Percentiles rank a stretch among this genome's conserved stretches.
These are phyloP conservation scores for Malacoctenus gilli DNA, from an alignment of 2,797 vertebrate species.

Conservation along the genomic window DNA sequence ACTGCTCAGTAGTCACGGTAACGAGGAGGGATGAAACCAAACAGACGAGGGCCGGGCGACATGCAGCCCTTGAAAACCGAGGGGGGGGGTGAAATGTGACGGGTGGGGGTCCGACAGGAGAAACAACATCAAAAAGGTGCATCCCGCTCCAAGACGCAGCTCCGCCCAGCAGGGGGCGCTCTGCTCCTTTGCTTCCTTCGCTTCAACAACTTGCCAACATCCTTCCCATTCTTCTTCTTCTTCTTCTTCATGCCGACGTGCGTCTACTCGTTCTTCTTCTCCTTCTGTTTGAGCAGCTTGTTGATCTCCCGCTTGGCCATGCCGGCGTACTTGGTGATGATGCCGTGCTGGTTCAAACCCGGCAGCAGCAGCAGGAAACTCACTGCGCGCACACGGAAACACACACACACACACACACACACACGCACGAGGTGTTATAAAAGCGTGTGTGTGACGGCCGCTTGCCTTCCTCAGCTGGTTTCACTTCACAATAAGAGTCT, in stretches of 20 bases:
- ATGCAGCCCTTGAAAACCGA: too few species aligned
- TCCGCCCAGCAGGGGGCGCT: constrained; percentile 13
- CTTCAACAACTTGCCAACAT: constrained; percentile 29
- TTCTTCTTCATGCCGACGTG: not conserved
- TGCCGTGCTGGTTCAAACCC: constrained; percentile 93
- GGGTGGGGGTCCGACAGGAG: too few species aligned
- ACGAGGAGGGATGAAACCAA: too few species aligned
- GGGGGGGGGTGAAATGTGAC: too few species aligned
- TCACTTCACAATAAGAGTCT: too few species aligned
- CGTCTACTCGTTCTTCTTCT: constrained; percentile 93
- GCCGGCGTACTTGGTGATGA: constrained; percentile 91
- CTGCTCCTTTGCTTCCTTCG: constrained; percentile 3
- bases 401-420: too few species aligned
- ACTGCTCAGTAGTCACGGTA: constrained; percentile 64
- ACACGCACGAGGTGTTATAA: too few species aligned
- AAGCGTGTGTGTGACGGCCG: too few species aligned
- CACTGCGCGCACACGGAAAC: constrained; percentile 75
- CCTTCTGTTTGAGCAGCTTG: constrained; percentile 97
- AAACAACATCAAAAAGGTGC: too few species aligned
- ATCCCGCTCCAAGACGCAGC: too few species aligned
- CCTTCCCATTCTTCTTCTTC: constrained; percentile 1
- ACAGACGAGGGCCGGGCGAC: too few species aligned
- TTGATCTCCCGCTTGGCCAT: constrained; percentile 98
- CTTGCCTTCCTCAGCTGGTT: too few species aligned
- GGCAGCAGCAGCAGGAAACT: constrained; percentile 91